Evolutionary conservation across 92 coral and sea anemone species (phyloP), one percentile per base, ranked within the genome.

Genomic region (Anthopleura xanthogrammica): DNA sequence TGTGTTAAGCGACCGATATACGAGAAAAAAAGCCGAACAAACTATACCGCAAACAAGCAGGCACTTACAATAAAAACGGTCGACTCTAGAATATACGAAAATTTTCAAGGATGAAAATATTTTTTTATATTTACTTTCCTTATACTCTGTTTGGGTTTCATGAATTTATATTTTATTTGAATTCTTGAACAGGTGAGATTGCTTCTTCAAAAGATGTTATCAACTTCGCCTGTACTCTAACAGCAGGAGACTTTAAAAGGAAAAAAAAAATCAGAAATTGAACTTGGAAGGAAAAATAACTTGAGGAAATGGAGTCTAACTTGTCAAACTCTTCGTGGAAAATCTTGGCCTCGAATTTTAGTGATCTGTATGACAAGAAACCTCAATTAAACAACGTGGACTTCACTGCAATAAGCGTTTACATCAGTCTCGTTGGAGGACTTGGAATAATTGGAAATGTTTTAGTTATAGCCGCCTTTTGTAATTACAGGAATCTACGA

Each of bases 391-490:
- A 29, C 41, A 20, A 22, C 16, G 62, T 55, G 41, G 88, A 85
- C 22, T 50, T 85, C n/a, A 40, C 85, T 13, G 81, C 84, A 46
- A 77, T 95, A 24, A 88, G 93, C 52, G 65, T 82, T 13, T 93
- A 93, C 82, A 87, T 92, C 40, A 87, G 90, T 29, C 2, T 79
- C 20, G 89, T 95, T n/a, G 97, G 95, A 12, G 80, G 92, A 22
- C 87, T 89, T 10, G 98, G 97, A 12, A 85, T 95, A 54, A 56
- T 95, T 10, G 98, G 95, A 9, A 95, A 95, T 70, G 83, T 86
- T 4, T 60, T 92, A 79, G 97, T 93, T 3, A 88, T 95, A 3
- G 83, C 86, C 16, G 93, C 90, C 7, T 95, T 95, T 65, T 85
- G 83, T 43, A 70, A 83, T 24, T 89, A 81, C 85, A 89, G 83